These are phyloP conservation scores for Drosophila prosaltans DNA, from an alignment of 1,140 invertebrate genomes.

Conservation along the genomic window DNA sequence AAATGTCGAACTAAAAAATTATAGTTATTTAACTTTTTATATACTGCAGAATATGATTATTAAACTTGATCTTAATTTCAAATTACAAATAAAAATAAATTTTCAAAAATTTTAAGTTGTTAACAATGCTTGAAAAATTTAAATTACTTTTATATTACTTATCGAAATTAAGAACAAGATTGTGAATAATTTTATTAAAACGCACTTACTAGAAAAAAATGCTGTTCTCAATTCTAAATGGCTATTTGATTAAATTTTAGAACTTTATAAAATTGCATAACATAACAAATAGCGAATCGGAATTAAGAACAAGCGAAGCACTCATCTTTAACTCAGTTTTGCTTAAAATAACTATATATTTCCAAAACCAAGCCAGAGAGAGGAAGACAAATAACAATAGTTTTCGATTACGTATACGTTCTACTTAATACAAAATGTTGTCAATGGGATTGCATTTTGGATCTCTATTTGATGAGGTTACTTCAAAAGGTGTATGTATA, in stretches of 20 bases:
- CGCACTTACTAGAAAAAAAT: not conserved
- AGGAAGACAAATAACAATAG: not conserved
- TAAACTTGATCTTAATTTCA: not conserved
- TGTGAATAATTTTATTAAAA: not conserved
- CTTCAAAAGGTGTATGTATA: conserved; percentile 13
- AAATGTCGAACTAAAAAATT: conserved; percentile 14
- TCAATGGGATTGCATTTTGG: conserved; percentile 39
- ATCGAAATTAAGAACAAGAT: not conserved
- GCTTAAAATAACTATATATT: not conserved
- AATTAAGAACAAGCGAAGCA: not conserved
- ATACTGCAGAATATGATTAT: not conserved
- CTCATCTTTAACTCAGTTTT: conserved; percentile 17
- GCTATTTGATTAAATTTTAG: not conserved
- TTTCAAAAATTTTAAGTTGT: too few species aligned
- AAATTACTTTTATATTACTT: not conserved
- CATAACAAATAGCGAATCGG: not conserved
- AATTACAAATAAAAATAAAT: not conserved
- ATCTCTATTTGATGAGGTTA: conserved; percentile 37
- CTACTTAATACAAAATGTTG: conserved; percentile 43
- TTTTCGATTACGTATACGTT: conserved; percentile 16
- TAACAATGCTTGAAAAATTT: too few species aligned
- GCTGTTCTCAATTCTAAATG: not conserved
- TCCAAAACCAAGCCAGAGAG: conserved; percentile 15
- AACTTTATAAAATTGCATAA: not conserved
- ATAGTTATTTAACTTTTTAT: not conserved